Evolutionary conservation across 1,140 invertebrate species (phyloP).

Genomic region (Nilaparvata lugens): DNA sequence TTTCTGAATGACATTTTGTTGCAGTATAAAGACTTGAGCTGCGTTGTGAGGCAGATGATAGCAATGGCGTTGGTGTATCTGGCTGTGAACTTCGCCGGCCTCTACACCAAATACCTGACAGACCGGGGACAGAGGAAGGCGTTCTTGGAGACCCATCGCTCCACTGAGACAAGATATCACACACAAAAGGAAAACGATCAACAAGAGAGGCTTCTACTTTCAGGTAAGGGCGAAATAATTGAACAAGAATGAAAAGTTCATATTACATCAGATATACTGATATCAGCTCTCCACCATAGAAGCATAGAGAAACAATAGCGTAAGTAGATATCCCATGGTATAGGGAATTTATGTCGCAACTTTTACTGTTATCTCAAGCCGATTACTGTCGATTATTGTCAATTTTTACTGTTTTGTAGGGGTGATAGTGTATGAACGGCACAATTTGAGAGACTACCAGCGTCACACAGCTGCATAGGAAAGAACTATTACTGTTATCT

Average conservation of each 20-base stretch:
- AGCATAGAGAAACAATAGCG: too few species aligned
- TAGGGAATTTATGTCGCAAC: too few species aligned
- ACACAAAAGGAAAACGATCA: conserved; percentile 92
- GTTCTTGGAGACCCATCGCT: conserved; percentile 89
- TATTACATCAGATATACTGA: too few species aligned
- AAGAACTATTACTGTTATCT: too few species aligned
- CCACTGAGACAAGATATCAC: conserved; percentile 87
- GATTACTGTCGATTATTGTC: too few species aligned
- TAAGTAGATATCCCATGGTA: too few species aligned
- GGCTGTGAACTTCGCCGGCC: conserved; percentile 86
- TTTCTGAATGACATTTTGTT: not conserved
- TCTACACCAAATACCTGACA: conserved; percentile 94
- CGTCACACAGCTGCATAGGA: too few species aligned
- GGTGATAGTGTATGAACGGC: too few species aligned
- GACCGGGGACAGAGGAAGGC: conserved; percentile 91
- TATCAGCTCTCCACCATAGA: too few species aligned
- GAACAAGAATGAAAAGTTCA: not conserved
- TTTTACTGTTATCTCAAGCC: too few species aligned
- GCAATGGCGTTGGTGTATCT: conserved; percentile 73
- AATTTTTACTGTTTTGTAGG: too few species aligned
- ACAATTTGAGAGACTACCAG: too few species aligned
- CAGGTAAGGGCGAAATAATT: conserved; percentile 45
- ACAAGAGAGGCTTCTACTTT: conserved; percentile 82
- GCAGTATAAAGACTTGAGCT: conserved; percentile 42
- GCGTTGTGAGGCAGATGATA: conserved; percentile 53